A percentile compares a stretch with the other conserved stretches of the same genome.
These are phyloP conservation scores for Ardeotis arabs DNA, from an alignment of 2,113 vertebrate genomes.

Conservation along the genomic window DNA sequence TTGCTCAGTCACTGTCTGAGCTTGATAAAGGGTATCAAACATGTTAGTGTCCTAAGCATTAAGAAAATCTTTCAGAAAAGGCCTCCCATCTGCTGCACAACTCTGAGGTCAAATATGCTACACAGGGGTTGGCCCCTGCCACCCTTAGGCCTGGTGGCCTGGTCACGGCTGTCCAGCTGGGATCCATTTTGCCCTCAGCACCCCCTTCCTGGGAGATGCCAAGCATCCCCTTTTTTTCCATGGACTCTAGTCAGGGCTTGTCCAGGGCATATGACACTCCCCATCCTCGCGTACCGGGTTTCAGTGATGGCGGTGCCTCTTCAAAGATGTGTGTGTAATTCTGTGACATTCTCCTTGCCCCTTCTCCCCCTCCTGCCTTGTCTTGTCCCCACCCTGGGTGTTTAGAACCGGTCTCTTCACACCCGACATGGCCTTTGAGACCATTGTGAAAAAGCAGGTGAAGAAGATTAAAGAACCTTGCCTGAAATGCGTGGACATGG, in stretches of 20 bases:
- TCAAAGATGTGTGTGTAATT: slow-evolving; percentile 65
- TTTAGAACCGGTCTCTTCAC: slow-evolving; percentile 99
- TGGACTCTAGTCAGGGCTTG: not conserved
- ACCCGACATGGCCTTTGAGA: slow-evolving; percentile 99
- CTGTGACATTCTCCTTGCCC: slow-evolving; percentile 77
- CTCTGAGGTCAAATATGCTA: not conserved
- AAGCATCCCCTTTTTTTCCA: not conserved
- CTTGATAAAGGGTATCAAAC: not conserved
- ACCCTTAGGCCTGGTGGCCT: not conserved
- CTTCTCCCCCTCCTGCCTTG: slow-evolving; percentile 63
- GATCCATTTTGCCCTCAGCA: not conserved
- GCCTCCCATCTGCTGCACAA: not conserved
- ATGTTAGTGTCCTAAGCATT: not conserved
- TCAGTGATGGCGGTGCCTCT: not conserved
- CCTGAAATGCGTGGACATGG: slow-evolving; percentile 99
- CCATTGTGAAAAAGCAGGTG: slow-evolving; percentile 99
- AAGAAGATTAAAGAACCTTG: slow-evolving; percentile 99
- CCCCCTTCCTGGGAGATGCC: not conserved
- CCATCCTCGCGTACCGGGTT: not conserved
- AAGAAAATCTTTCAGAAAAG: not conserved
- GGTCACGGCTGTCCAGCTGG: not conserved
- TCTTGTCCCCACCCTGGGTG: slow-evolving; percentile 71
- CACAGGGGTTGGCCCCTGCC: not conserved
- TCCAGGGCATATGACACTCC: not conserved
- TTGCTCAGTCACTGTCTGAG: not conserved